Conservation (phyloP, 2,797 vertebrate species). For the Tachyglossus aculeatus region DNA sequence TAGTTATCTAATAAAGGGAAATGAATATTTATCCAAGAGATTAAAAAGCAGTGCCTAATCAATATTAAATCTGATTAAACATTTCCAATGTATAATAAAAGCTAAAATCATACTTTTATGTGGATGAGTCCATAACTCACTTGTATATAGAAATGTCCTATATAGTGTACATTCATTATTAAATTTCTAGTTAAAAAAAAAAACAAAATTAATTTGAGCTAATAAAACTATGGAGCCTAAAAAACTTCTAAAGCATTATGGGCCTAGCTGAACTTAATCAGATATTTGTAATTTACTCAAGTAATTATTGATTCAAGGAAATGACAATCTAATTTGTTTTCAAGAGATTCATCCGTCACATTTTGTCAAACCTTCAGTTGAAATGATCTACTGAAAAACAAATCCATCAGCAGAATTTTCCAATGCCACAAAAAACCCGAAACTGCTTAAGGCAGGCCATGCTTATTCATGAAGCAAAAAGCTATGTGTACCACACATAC, state of each 20-base stretch:
- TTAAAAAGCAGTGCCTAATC: constrained; percentile 28
- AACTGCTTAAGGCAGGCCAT: too few relatives aligned
- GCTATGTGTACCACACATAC: constrained; percentile 66
- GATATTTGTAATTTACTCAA: constrained; percentile 62
- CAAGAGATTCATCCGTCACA: constrained; percentile 50
- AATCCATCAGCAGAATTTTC: too few relatives aligned
- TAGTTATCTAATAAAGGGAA: constrained; percentile 23
- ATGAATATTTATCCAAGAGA: neutral
- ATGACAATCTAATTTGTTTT: constrained; percentile 62
- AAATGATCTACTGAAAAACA: constrained; percentile 49
- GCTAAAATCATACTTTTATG: neutral
- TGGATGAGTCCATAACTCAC: constrained; percentile 12
- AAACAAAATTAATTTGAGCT: constrained; percentile 40
- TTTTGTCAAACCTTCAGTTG: constrained; percentile 61
- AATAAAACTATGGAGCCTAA: constrained; percentile 16
- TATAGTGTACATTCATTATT: neutral
- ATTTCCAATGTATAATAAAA: constrained; percentile 22
- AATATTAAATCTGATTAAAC: constrained; percentile 39
- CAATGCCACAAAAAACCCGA: too few relatives aligned
- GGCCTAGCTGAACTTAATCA: constrained; percentile 32
- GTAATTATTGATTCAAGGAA: constrained; percentile 61
- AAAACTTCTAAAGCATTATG: constrained; percentile 36
- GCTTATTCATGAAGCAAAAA: constrained; percentile 56
- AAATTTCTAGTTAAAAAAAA: constrained; percentile 30
- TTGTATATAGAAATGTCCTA: constrained; percentile 14